Base-by-base conservation (phyloP, 2,888 invertebrate genomes). In the Sesia bembeciformis region DNA sequence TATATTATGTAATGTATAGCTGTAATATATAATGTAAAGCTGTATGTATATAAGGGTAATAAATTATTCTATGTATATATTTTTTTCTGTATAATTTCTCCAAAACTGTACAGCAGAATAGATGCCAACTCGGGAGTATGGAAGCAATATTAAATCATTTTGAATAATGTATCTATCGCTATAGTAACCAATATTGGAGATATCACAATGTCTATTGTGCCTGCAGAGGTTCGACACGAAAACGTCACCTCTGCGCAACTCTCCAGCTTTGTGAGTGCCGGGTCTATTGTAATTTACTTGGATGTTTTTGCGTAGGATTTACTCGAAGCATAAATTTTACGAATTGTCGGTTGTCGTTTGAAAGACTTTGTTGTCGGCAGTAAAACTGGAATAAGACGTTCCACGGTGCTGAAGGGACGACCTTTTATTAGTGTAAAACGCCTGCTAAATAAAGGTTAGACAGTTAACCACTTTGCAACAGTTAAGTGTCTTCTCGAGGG, bases 361-460 rank as follows among this genome's bases (percentile, higher is more conserved):
- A n/a, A 40, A 55, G 60, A 74, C 78, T 71, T 72, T 77, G 78
- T 80, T 65, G 70, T 62, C 53, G 68, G 70, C 58, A 68, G 67
- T 78, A 74, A 80, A 77, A 66, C 62, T 69, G 64, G 49, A 79
- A 71, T 72, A 65, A 79, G 77, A 75, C 63, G 68, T 77, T 67
- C 68, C 58, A 52, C 53, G 54, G 54, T 53, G 50, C 56, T 57
- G 62, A 60, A 54, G 54, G 56, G 54, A 55, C 55, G 54, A 59
- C 56, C 55, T 69, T 72, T 72, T 77, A 75, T 73, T 70, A 63
- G 64, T 60, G 62, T 59, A 64, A 64, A 68, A 62, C 59, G 59
- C 60, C 61, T 62, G 56, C 59, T 65, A 64, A 68, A 69, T 68
- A 68, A 68, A 70, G 72, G 68, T 65, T 67, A 57, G 51, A 39